A percentile compares a stretch with the other conserved stretches of the same genome.
phyloP scores from a whole-genome alignment of 2,113 vertebrate species.

The Stigmatopora nigra region DNA sequence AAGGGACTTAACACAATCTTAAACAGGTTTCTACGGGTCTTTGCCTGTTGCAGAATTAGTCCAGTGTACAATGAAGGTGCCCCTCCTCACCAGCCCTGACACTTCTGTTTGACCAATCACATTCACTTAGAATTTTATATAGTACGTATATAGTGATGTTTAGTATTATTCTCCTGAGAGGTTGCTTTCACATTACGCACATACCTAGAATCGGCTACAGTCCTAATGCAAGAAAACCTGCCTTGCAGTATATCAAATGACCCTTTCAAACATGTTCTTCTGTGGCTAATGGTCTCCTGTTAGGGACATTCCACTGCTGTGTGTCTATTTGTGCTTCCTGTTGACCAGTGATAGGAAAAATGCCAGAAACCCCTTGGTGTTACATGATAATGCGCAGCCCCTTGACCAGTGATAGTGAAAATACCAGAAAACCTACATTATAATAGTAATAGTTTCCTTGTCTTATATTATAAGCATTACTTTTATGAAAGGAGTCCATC shows the following conservation, averaged over 20 bases:
- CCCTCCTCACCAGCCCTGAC: not conserved
- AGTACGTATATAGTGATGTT: not conserved
- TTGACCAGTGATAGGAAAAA: slow-evolving; percentile 1
- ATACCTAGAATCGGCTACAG: not conserved
- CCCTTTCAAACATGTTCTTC: too few relatives aligned
- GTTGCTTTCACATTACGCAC: not conserved
- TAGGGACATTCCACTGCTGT: not conserved
- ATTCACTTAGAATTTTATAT: not conserved
- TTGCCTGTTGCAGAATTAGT: not conserved
- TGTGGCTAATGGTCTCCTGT: too few relatives aligned
- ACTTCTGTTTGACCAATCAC: not conserved
- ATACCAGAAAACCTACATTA: not conserved
- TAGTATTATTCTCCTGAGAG: not conserved
- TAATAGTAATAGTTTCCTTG: not conserved
- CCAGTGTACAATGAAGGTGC: not conserved
- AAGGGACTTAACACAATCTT: not conserved
- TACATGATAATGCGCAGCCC: not conserved
- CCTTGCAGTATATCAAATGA: too few relatives aligned
- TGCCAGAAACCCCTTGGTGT: not conserved
- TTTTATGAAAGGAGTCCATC: not conserved
- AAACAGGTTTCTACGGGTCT: not conserved
- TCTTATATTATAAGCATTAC: not conserved
- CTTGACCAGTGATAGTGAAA: not conserved
- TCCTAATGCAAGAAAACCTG: not conserved
- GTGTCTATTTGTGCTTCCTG: not conserved